phyloP scores from a whole-genome alignment of 2,888 invertebrate genomes.

The Dryococelus australis region DNA sequence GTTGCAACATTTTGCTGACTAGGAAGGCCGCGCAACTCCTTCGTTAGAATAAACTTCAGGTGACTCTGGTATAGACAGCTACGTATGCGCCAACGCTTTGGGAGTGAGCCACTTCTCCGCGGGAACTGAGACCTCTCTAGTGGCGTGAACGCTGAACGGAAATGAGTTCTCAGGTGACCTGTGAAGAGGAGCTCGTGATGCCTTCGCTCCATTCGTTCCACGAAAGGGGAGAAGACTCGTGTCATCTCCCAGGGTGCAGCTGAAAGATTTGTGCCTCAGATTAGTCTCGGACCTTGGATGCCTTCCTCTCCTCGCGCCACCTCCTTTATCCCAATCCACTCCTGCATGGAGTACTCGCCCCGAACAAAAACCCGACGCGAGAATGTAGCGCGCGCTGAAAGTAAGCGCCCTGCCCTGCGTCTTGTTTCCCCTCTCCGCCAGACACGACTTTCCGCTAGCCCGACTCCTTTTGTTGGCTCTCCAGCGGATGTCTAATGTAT shows the following conservation, averaged over 20 bases:
- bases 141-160: too few relatives aligned
- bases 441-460: background rate
- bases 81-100: too few relatives aligned
- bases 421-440: background rate
- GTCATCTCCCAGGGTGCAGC: background rate
- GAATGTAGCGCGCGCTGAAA: background rate
- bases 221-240: background rate
- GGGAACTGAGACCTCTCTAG: too few relatives aligned
- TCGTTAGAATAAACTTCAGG: too few relatives aligned
- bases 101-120: too few relatives aligned
- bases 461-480: background rate
- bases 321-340: background rate
- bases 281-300: background rate
- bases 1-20: too few relatives aligned
- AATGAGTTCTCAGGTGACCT: too few relatives aligned
- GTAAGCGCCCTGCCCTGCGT: background rate
- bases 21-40: too few relatives aligned
- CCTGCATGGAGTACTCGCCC: background rate
- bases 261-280: background rate
- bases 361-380: background rate
- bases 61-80: too few relatives aligned
- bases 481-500: background rate
- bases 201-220: background rate
- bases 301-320: too few relatives aligned
- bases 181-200: background rate